Evolutionary conservation across 2,113 vertebrate genomes (phyloP), one percentile per base, ranked within the genome.

Genomic region (Lophura nycthemera): DNA sequence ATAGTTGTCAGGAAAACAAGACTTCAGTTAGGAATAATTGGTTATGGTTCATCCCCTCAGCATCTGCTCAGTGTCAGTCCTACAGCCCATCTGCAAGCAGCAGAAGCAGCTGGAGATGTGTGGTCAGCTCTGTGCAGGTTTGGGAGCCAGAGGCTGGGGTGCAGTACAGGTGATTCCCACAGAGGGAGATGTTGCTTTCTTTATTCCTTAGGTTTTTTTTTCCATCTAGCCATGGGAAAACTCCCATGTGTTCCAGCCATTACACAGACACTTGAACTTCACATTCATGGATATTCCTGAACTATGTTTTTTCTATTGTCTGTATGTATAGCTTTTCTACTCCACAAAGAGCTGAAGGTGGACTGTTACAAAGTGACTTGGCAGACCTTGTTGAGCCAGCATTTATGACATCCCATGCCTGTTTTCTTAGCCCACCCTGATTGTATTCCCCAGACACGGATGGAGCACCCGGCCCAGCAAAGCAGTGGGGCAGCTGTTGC

Each of bases 151-250:
- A 64, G 61, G 25, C 52, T 8, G 32, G 45, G 36, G 38, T 95
- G 91, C 85, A 78, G 16, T 78, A 10, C 83, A 75, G 86, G 60
- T 69, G 50, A 91, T 29, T 93, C 79, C 95, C 73, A 3, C 7
- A 95, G 87, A 93, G 88, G 85, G 85, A 94, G 94, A 86, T 69
- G 45, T 93, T 94, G 83, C 69, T 84, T 88, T 91, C 86, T 24
- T 85, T 80, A 69, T 61, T 22, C 27, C 40, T 74, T 2, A 17
- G 22, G 48, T 47, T 50, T 38, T 88, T 83, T 78, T 19, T 30
- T 40, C 42, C 38, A 14, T 17, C n/a, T 16, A 1, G 24, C 8
- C 11, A 17, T 3, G 14, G 22, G 30, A 64, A 76, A 47, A 76
- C 15, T 20, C 50, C 32, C 4, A 6, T 1, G 8, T 9, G 57